A percentile compares a stretch with the other conserved stretches of the same genome.
Evolutionary conservation across 1,140 invertebrate genomes (phyloP).

Genomic region (Drosophila willistoni): DNA sequence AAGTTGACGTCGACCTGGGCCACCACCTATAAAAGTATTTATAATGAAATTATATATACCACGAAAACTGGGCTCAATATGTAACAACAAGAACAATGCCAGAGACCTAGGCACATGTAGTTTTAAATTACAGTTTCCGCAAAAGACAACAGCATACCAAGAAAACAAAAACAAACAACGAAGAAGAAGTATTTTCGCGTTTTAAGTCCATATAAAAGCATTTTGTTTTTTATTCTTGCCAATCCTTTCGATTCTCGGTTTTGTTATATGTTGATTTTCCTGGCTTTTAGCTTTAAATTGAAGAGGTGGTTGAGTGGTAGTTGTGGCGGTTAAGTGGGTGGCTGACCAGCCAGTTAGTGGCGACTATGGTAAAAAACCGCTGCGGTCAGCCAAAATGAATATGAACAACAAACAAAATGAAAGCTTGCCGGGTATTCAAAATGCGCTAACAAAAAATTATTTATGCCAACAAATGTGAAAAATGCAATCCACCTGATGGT

Average conservation of each 20-base stretch:
- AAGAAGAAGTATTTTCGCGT: not conserved
- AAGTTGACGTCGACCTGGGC: slow-evolving; percentile 39
- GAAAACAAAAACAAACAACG: slow-evolving; percentile 16
- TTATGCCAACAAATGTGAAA: slow-evolving; percentile 3
- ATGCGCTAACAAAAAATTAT: slow-evolving; percentile 39
- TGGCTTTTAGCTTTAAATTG: slow-evolving; percentile 67
- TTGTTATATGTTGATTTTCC: slow-evolving; percentile 59
- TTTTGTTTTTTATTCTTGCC: slow-evolving; percentile 6
- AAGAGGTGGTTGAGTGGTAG: slow-evolving; percentile 6
- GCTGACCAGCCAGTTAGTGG: not conserved
- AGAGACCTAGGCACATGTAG: slow-evolving; percentile 37
- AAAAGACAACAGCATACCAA: slow-evolving; percentile 46
- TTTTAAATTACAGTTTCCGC: slow-evolving; percentile 74
- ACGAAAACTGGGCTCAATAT: not conserved
- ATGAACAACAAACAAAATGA: slow-evolving; percentile 54
- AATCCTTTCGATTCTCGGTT: slow-evolving; percentile 40
- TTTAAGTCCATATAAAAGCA: not conserved
- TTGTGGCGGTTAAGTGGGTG: not conserved
- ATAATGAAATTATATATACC: slow-evolving; percentile 72
- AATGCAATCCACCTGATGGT: not conserved
- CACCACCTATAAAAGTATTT: slow-evolving; percentile 29
- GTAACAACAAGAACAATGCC: slow-evolving; percentile 23
- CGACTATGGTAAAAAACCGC: slow-evolving; percentile 19
- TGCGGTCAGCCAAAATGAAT: slow-evolving; percentile 64
- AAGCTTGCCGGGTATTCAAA: slow-evolving; percentile 48